These are phyloP conservation scores for Spodoptera litura DNA, from an alignment of 1,140 invertebrate species.

Conservation along the genomic window DNA sequence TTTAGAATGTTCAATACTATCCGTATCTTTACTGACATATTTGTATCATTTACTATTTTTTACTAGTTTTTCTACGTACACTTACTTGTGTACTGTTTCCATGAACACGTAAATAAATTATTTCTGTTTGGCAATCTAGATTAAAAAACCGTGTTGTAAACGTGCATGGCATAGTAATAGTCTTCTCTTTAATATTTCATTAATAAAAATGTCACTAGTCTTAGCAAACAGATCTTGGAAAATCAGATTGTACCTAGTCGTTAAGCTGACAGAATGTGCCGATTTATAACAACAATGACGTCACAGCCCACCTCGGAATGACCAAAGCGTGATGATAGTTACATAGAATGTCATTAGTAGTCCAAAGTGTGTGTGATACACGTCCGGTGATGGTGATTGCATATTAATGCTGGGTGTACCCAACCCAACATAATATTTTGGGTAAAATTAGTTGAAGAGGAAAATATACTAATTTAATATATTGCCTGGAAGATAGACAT, in stretches of 20 bases:
- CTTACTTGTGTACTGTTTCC: too few relatives aligned
- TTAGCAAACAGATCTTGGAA: neutral
- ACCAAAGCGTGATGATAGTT: slow-evolving; percentile 2
- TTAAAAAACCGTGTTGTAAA: slow-evolving; percentile 48
- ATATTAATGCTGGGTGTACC: neutral
- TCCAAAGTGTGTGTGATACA: neutral
- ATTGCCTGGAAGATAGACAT: too few relatives aligned
- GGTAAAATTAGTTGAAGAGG: too few relatives aligned
- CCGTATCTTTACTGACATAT: too few relatives aligned
- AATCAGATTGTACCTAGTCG: neutral
- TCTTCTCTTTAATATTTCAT: too few relatives aligned
- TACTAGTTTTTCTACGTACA: too few relatives aligned
- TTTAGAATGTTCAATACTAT: too few relatives aligned
- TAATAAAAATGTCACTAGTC: too few relatives aligned
- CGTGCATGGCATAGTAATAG: slow-evolving; percentile 56
- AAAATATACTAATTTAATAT: too few relatives aligned
- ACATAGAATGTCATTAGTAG: slow-evolving; percentile 10
- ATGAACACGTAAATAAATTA: slow-evolving; percentile 15
- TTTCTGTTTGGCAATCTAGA: slow-evolving; percentile 59
- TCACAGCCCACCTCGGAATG: neutral
- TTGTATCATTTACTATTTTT: too few relatives aligned
- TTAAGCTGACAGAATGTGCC: neutral
- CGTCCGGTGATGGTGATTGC: neutral
- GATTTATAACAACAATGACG: neutral
- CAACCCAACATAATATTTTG: neutral